Evolutionary conservation across 2,888 invertebrate genomes (phyloP).

Genomic region (Phlogophora meticulosa): DNA sequence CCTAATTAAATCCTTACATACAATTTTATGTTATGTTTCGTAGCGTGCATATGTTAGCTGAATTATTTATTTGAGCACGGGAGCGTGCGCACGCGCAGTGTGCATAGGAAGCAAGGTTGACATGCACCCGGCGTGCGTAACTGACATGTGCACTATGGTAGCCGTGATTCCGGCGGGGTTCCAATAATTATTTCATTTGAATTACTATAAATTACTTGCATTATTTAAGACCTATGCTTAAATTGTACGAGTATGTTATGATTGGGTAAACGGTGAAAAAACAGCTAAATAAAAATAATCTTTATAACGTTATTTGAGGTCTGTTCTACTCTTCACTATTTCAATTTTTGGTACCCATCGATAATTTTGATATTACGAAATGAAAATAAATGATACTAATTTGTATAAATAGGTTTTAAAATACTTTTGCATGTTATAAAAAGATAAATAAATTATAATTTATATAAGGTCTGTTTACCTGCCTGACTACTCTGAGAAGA

Average conservation of each 20-base stretch:
- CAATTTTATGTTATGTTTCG: slow-evolving; percentile 4
- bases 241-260: background rate
- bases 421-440: too few relatives aligned
- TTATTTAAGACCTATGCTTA: background rate
- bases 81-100: slow-evolving; percentile 58
- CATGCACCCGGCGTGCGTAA: slow-evolving; percentile 66
- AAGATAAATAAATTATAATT: too few relatives aligned
- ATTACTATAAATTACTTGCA: slow-evolving; percentile 4
- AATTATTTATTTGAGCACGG: slow-evolving; percentile 71
- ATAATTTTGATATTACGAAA: too few relatives aligned
- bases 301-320: too few relatives aligned
- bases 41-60: slow-evolving; percentile 32
- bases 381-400: too few relatives aligned
- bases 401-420: too few relatives aligned
- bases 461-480: too few relatives aligned
- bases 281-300: too few relatives aligned
- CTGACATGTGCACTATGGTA: slow-evolving; percentile 66
- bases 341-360: too few relatives aligned
- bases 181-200: slow-evolving; percentile 18
- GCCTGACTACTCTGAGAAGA: too few relatives aligned
- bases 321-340: too few relatives aligned
- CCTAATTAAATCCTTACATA: background rate
- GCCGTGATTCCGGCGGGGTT: slow-evolving; percentile 79
- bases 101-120: slow-evolving; percentile 77
- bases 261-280: too few relatives aligned